Evolutionary conservation across 1,140 invertebrate genomes (phyloP), one percentile per base, ranked within the genome.

Genomic region (Epicauta chinensis): DNA sequence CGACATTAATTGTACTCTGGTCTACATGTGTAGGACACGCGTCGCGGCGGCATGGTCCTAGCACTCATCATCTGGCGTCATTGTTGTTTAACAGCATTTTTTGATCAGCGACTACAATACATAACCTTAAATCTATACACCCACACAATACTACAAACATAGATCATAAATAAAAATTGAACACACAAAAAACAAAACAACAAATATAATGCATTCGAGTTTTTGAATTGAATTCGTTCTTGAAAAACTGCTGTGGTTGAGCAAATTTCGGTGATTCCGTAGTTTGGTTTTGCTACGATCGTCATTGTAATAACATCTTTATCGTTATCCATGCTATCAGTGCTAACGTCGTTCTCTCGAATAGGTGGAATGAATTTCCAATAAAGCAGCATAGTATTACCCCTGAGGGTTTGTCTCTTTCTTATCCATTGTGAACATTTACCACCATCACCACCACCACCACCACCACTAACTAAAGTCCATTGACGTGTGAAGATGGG

Each of bases 11-110:
- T 64, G 64, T 62, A 54, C 53, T 58, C 56, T 57, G 59, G 53
- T 62, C 58, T 66, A 66, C 64, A 66, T 64, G 61, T 66, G 64
- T 66, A 64, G 58, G 58, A 66, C 64, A 66, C 47, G 64, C 64
- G 64, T 63, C 60, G 59, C 44, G 54, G 55, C 59, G 46, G 46
- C 40, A 34, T 36, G 29, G 40, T 31, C 16, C 14, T 32, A 39
- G 36, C 46, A 49, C 46, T 40, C 37, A 49, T 49, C 37, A 49
- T 45, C 10, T 14, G 32, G 23, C 23, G 23, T 23, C 23, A 23
- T 23, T 23, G 23, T 23, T 23, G 23, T 23, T 23, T 23, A 46
- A 34, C 45, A 36, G 16, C 36, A 47, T 47, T 47, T 46, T 47
- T 47, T 37, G 36, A 35, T 46, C 23, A 7, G 4, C 23, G 7